Percentiles rank a stretch among this genome's conserved stretches.
phyloP scores from a whole-genome alignment of 2,888 invertebrate species.

The Acrocyrtus sp. region DNA sequence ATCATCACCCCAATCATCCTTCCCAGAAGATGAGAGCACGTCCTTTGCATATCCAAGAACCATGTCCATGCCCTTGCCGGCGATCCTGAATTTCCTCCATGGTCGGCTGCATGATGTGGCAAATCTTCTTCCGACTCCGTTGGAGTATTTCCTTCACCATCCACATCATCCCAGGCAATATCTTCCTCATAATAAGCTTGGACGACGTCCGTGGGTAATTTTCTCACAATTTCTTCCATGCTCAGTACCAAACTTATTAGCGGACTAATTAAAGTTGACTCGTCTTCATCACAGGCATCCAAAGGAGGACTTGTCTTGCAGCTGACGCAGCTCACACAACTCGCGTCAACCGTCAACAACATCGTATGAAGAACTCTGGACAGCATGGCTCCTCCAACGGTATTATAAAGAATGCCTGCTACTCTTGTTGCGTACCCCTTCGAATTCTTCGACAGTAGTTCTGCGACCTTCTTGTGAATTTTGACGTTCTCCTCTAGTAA shows the following conservation, averaged over 20 bases:
- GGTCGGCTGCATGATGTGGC: not conserved
- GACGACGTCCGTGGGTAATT: slow-evolving; percentile 54
- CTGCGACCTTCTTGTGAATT: slow-evolving; percentile 47
- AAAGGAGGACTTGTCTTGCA: slow-evolving; percentile 7
- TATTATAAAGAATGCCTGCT: slow-evolving; percentile 68
- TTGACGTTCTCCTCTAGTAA: slow-evolving; percentile 24
- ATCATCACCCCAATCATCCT: slow-evolving; percentile 72
- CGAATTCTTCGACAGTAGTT: slow-evolving; percentile 40
- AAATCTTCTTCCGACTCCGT: slow-evolving; percentile 65
- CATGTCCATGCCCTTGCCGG: slow-evolving; percentile 68
- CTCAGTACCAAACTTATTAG: slow-evolving; percentile 66
- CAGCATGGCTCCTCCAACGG: slow-evolving; percentile 72
- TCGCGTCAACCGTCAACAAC: slow-evolving; percentile 67
- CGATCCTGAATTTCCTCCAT: slow-evolving; percentile 49
- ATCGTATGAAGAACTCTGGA: slow-evolving; percentile 71
- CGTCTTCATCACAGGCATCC: not conserved
- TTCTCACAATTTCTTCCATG: slow-evolving; percentile 60
- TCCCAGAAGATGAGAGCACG: slow-evolving; percentile 73
- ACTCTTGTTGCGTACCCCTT: slow-evolving; percentile 40
- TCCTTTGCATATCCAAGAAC: slow-evolving; percentile 73
- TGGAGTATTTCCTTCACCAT: slow-evolving; percentile 69
- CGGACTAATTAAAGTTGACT: slow-evolving; percentile 62
- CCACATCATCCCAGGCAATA: slow-evolving; percentile 31
- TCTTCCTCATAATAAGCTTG: slow-evolving; percentile 57
- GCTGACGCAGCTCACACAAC: no score